These are phyloP conservation scores for Rallus crepitans DNA, from an alignment of 2,797 vertebrate species.

Conservation along the genomic window DNA sequence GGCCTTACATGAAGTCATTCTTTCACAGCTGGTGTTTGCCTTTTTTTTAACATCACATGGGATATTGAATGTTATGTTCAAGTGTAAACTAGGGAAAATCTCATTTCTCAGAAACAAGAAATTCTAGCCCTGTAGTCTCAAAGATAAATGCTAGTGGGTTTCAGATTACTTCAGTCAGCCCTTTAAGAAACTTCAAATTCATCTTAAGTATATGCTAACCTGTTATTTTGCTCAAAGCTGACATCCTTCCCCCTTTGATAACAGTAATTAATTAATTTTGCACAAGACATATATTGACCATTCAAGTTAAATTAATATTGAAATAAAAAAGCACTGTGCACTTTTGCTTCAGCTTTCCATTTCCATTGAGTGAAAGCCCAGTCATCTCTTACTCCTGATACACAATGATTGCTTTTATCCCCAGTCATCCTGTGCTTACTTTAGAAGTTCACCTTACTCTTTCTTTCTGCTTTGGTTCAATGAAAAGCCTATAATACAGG, in stretches of 20 bases:
- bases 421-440: background rate
- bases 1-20: background rate
- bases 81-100: background rate
- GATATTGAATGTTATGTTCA: background rate
- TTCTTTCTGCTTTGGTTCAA: background rate
- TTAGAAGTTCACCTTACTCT: background rate
- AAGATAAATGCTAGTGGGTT: background rate
- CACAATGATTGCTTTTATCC: background rate
- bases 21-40: background rate
- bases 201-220: background rate
- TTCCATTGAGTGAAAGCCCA: background rate
- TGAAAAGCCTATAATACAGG: background rate
- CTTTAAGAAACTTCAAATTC: background rate
- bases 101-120: background rate
- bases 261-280: background rate
- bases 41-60: background rate
- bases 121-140: background rate
- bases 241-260: background rate
- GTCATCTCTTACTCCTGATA: background rate
- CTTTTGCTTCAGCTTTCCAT: background rate
- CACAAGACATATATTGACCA: background rate
- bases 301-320: background rate
- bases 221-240: background rate
- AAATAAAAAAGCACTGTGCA: background rate
- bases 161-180: background rate